These are phyloP conservation scores for Aegotheles bennettii DNA, from an alignment of 2,113 vertebrate species.

Conservation along the genomic window DNA sequence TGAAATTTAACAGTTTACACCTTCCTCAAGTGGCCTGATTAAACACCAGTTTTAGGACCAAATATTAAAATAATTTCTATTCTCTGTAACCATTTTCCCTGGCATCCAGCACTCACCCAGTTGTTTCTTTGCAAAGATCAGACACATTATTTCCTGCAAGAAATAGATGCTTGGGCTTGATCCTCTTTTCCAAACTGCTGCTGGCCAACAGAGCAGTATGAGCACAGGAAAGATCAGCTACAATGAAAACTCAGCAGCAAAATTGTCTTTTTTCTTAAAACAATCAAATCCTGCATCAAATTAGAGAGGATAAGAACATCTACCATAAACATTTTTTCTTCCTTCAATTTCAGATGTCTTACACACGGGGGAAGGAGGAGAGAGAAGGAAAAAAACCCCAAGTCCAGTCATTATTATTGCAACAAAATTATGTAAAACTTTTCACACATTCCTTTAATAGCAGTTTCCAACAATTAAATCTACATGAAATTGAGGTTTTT, in stretches of 20 bases:
- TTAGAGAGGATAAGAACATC: background rate
- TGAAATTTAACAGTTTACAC: background rate
- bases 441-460: background rate
- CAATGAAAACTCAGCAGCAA: background rate
- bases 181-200: background rate
- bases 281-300: background rate
- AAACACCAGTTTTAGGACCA: background rate
- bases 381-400: background rate
- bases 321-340: background rate
- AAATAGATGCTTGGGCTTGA: background rate
- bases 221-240: background rate
- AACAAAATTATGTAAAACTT: background rate
- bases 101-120: background rate
- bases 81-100: background rate
- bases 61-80: background rate
- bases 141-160: background rate
- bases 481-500: background rate
- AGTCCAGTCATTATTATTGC: background rate
- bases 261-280: background rate
- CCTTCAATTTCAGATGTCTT: background rate
- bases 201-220: background rate
- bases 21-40: background rate
- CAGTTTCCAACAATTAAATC: background rate
- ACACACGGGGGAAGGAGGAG: fast-evolving
- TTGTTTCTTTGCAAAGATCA: background rate